Percentiles rank a stretch among this genome's conserved stretches.
These are phyloP conservation scores for Sesia apiformis DNA, from an alignment of 2,888 invertebrate genomes.

Conservation along the genomic window DNA sequence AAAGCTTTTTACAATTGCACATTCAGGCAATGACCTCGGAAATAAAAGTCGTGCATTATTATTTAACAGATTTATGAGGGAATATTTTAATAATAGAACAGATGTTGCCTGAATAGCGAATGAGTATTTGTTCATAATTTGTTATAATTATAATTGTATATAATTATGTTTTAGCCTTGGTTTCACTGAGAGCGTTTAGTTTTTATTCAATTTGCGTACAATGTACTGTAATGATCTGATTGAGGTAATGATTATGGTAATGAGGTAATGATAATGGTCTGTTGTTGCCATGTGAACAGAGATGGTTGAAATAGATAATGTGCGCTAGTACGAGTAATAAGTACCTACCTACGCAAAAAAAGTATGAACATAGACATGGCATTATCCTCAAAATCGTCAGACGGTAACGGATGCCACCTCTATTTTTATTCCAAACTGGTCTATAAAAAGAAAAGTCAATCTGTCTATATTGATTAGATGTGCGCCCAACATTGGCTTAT, in stretches of 20 bases:
- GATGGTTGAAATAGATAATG: background rate
- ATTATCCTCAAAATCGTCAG: too few species aligned
- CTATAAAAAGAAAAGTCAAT: too few species aligned
- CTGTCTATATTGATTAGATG: too few species aligned
- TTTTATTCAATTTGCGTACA: background rate
- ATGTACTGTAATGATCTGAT: background rate
- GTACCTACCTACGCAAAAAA: too few species aligned
- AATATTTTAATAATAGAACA: constrained; percentile 5
- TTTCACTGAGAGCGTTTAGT: constrained; percentile 12
- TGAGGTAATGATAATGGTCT: background rate
- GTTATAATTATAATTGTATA: constrained; percentile 33
- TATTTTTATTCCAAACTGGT: too few species aligned
- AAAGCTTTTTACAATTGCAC: constrained; percentile 1
- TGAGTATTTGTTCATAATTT: constrained; percentile 27
- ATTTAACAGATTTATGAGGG: constrained; percentile 3
- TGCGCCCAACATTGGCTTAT: too few species aligned
- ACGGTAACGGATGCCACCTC: too few species aligned
- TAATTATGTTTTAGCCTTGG: constrained; percentile 30
- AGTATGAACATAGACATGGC: too few species aligned
- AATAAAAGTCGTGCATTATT: background rate
- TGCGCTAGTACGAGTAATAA: too few species aligned
- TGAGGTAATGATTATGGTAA: background rate
- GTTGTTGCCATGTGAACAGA: background rate
- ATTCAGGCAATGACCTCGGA: background rate
- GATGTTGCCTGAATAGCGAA: constrained; percentile 1